Percentiles rank a stretch among this genome's conserved stretches.
These are phyloP conservation scores for Solenodon paradoxus DNA, from an alignment of 2,113 vertebrate species.

Conservation along the genomic window DNA sequence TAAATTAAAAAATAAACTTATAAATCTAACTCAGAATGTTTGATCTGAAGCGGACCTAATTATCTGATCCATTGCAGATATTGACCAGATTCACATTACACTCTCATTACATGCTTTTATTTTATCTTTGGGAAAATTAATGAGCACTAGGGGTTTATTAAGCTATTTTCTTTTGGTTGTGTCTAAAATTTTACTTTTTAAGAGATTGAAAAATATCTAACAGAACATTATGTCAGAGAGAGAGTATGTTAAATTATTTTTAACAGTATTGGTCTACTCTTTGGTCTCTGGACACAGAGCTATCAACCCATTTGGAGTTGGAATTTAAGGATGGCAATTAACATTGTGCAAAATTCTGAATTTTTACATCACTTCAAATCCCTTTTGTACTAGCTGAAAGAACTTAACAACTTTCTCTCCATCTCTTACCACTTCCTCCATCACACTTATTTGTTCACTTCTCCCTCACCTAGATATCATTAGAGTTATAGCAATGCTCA, in stretches of 20 bases:
- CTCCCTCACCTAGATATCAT: neutral
- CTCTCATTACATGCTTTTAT: neutral
- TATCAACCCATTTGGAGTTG: neutral
- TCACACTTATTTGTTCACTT: neutral
- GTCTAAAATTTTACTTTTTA: neutral
- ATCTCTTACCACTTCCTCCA: neutral
- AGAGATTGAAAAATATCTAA: neutral
- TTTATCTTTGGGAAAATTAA: neutral
- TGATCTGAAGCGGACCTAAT: neutral
- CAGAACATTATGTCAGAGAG: neutral
- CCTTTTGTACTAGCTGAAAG: neutral
- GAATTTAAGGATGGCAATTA: neutral
- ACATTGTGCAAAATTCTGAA: neutral
- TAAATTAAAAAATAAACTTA: neutral
- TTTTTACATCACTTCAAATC: neutral
- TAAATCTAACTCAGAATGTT: neutral
- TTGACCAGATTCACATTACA: neutral
- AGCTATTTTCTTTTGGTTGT: neutral
- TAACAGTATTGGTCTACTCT: neutral
- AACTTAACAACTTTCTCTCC: neutral
- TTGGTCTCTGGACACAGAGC: neutral
- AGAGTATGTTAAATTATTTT: neutral
- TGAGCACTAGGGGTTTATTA: neutral
- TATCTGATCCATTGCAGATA: neutral
- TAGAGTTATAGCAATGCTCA: neutral